Evolutionary conservation across 2,113 vertebrate genomes (phyloP).

Genomic region (Monopterus albus): DNA sequence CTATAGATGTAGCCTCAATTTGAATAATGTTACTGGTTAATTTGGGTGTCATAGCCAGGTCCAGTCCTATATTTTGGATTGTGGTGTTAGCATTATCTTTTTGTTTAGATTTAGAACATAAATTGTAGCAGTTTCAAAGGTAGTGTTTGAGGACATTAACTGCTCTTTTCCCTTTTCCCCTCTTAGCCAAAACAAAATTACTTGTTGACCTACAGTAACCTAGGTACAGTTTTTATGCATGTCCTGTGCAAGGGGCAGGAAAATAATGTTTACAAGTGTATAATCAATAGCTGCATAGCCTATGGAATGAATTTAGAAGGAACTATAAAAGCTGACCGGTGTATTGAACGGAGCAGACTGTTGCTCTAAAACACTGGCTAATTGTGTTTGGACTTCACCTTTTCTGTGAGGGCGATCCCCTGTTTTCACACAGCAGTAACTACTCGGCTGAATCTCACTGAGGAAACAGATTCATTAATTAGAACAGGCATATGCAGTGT

Average conservation of each 20-base stretch:
- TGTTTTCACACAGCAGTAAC: constrained; percentile 24
- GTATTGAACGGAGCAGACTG: constrained; percentile 51
- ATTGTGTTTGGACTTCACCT: constrained; percentile 66
- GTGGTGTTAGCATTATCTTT: too few species aligned
- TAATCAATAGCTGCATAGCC: constrained; percentile 67
- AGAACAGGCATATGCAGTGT: too few species aligned
- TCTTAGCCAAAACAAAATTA: background rate
- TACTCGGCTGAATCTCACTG: constrained; percentile 34
- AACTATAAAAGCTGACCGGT: constrained; percentile 64
- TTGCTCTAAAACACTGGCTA: constrained; percentile 51
- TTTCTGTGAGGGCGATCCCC: constrained; percentile 37
- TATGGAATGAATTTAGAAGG: constrained; percentile 59
- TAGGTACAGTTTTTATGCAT: constrained; percentile 4
- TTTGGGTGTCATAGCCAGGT: too few species aligned
- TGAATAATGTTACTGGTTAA: too few species aligned
- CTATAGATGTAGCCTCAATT: too few species aligned
- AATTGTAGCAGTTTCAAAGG: too few species aligned
- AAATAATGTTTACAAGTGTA: constrained; percentile 50
- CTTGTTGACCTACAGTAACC: background rate
- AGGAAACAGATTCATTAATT: too few species aligned
- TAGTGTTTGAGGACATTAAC: too few species aligned
- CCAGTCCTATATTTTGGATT: too few species aligned
- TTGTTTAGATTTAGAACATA: too few species aligned
- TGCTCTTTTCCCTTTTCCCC: too few species aligned
- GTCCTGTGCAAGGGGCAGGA: constrained; percentile 3